A percentile compares a stretch with the other conserved stretches of the same genome.
Evolutionary conservation across 2,797 vertebrate species (phyloP).

Genomic region (Percopsis omiscomaycus): DNA sequence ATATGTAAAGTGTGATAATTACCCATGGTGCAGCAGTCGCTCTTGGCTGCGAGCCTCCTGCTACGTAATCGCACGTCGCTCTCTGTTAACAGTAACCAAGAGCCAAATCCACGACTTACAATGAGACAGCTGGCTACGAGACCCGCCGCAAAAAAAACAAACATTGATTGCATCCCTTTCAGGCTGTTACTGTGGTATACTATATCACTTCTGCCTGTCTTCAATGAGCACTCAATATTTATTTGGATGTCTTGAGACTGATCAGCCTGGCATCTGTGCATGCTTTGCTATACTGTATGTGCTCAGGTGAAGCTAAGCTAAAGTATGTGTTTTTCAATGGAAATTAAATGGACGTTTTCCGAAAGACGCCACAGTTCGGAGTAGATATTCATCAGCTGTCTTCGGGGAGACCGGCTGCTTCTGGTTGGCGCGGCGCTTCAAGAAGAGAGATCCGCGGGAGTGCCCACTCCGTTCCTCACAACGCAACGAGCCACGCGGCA

Average conservation of each 20-base stretch:
- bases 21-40: slow-evolving; percentile 22
- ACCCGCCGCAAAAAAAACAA: slow-evolving; percentile 30
- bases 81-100: slow-evolving; percentile 45
- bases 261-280: slow-evolving; percentile 13
- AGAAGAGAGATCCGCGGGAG: slow-evolving; percentile 34
- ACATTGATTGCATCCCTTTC: slow-evolving; percentile 48
- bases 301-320: too few species aligned
- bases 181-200: slow-evolving; percentile 36
- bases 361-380: slow-evolving; percentile 15
- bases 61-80: slow-evolving; percentile 38
- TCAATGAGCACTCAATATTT: slow-evolving; percentile 35
- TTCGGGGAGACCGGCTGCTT: slow-evolving; percentile 10
- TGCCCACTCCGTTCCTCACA: slow-evolving; percentile 34
- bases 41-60: slow-evolving; percentile 37
- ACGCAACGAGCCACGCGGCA: slow-evolving; percentile 51
- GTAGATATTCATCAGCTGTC: slow-evolving; percentile 37
- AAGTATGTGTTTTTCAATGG: slow-evolving; percentile 29
- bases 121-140: slow-evolving; percentile 34
- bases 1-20: slow-evolving; percentile 34
- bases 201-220: slow-evolving; percentile 46
- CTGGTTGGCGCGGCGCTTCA: slow-evolving; percentile 19
- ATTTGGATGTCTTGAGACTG: slow-evolving; percentile 41
- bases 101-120: slow-evolving; percentile 48
- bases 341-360: slow-evolving; percentile 41
- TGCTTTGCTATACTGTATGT: neutral